Base-by-base conservation (phyloP, 2,888 invertebrate species). In the Cybosia mesomella region DNA sequence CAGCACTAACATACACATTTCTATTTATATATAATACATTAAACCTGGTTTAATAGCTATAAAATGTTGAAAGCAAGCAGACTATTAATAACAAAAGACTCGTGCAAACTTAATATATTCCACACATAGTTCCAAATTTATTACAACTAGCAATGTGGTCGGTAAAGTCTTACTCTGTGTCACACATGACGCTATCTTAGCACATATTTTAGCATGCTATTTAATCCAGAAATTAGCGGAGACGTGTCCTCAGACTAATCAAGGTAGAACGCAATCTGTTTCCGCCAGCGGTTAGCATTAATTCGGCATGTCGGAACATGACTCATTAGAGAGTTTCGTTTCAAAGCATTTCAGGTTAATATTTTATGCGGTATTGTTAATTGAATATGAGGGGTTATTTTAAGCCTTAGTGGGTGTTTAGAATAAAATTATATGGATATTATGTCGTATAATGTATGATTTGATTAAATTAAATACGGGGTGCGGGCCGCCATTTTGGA, bases 301-400 rank as follows among this genome's bases (percentile, higher is more conserved):
- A 69, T 64, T 70, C 68, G 66, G 64, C 18, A 67, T 68, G 53
- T 34, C 70, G 67, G 68, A 66, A 72, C 76, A 72, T 71, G 75
- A 79, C 67, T 80, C 80, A 80, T 80, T 80, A 79, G 66, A 70
- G 61, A 67, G 32, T 65, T 72, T 70, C 58, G 54, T 66, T 67
- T 71, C 61, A 65, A 60, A 64, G 71, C 58, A 66, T 70, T 60
- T 64, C 5, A 54, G 22, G 49, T 55, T 58, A 24, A 66, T 67
- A 69, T 67, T 74, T 67, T 63, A 66, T 63, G n/a, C 63, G 68
- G 4, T 9, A 18, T 11, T 67, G 58, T 71, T 55, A n/a, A 71
- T 66, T 62, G 15, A 21, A 64, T 68, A 32, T 22, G 54, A 32
- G 22, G 13, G 18, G 11, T 11, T 13, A 28, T 61, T n/a, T 49